Base-by-base conservation (phyloP, 2,888 invertebrate genomes). In the Philaethria dido region DNA sequence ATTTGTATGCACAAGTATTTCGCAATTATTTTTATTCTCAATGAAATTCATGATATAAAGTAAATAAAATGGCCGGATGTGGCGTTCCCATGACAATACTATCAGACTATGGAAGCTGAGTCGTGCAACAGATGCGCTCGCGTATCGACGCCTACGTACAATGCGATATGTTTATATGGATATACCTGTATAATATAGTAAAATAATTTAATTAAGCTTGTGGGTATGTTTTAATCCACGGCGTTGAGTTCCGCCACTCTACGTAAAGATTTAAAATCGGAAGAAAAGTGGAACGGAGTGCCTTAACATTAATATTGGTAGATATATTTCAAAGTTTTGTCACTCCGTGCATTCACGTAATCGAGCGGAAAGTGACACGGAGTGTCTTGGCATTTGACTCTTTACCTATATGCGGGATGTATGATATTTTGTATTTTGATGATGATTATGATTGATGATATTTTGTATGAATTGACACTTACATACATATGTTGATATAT, bases 81-180 rank as follows among this genome's bases (percentile, higher is more conserved):
- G 77, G 80, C 76, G 76, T 82, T 87, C 86, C 84, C 87, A 86
- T 86, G 87, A 88, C 88, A 88, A 88, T 88, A 79, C 79, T 85
- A 89, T 88, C 87, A 77, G 81, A 68, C 76, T 69, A 77, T 81
- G 82, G 80, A 77, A 80, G 82, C 79, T 68, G 75, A 80, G 83
- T 80, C 72, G 76, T 76, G 81, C 74, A 71, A 70, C 78, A 80
- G 87, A 87, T 86, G 86, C 80, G 84, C 84, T 75, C 77, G 76
- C 80, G 79, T 78, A 83, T 83, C 83, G 79, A 83, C 80, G 80
- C 87, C 87, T 83, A 87, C 86, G 85, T 86, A 25, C 14, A 13
- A 36, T n/a, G 66, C 50, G 69, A 9, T n/a, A 55, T 61, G 13
- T 22, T 71, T 67, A 20, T 70, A 61, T 75, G 79, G 80, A 78